Conservation (phyloP, 2,888 invertebrate species). For the Stenoptilia bipunctidactyla region DNA sequence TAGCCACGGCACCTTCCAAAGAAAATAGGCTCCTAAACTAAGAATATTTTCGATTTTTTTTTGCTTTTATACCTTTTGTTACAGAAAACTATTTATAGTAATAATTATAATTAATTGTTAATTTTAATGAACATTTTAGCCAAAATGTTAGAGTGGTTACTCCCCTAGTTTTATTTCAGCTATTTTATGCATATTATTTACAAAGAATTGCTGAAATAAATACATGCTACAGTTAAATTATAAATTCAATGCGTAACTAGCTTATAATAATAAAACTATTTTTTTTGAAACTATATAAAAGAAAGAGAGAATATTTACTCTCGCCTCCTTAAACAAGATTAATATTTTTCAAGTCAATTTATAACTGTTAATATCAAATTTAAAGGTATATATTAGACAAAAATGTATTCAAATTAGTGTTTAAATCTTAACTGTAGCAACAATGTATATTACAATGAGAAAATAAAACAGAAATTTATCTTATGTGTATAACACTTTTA, state of each 20-base stretch:
- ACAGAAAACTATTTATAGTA: constrained; percentile 41
- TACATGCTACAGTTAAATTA: constrained; percentile 4
- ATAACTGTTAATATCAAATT: constrained; percentile 6
- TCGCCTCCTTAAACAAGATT: too few species aligned
- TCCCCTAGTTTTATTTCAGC: constrained; percentile 19
- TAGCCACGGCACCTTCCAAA: constrained; percentile 19
- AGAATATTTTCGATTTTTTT: constrained; percentile 30
- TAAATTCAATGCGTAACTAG: constrained; percentile 32
- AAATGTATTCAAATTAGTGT: constrained; percentile 12
- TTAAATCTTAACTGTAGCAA: not conserved
- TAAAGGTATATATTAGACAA: constrained; percentile 8
- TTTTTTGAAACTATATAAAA: constrained; percentile 48
- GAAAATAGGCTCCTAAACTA: constrained; percentile 28
- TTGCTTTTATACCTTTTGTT: constrained; percentile 37
- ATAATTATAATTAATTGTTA: constrained; percentile 37
- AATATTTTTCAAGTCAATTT: too few species aligned
- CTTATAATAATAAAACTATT: constrained; percentile 45
- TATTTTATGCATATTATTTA: constrained; percentile 21
- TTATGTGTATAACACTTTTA: constrained; percentile 15
- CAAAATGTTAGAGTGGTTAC: constrained; percentile 23
- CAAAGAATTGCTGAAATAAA: constrained; percentile 19
- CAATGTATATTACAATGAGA: not conserved
- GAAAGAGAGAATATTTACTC: too few species aligned
- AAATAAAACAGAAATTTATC: constrained; percentile 9
- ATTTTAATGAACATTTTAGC: constrained; percentile 37